These are phyloP conservation scores for Melanotaenia pygmaea DNA, from an alignment of 2,797 vertebrate species.

Conservation along the genomic window DNA sequence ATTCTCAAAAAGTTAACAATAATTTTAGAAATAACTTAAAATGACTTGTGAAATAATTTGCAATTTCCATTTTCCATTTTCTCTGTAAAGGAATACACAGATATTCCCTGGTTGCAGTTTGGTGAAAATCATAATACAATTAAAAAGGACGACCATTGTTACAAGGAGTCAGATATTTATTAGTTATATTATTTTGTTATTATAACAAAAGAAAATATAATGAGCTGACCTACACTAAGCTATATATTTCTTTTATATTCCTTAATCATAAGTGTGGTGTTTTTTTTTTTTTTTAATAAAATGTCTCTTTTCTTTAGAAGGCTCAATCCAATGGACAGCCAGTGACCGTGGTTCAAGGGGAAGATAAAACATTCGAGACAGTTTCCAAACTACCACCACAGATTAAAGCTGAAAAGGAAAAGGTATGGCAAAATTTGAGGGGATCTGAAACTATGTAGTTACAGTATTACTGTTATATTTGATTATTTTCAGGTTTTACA, in stretches of 20 bases:
- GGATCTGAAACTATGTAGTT: neutral
- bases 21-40: neutral
- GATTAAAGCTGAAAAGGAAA: slow-evolving; percentile 89
- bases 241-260: neutral
- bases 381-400: slow-evolving; percentile 77
- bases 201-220: neutral
- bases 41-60: neutral
- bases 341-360: slow-evolving; percentile 81
- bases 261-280: neutral
- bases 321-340: slow-evolving; percentile 90
- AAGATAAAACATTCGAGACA: slow-evolving; percentile 74
- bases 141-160: neutral
- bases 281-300: neutral
- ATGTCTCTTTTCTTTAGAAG: slow-evolving; percentile 58
- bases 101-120: neutral
- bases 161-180: neutral
- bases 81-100: neutral
- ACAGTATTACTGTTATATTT: neutral
- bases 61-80: too few species aligned
- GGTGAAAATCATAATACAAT: neutral
- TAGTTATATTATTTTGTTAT: neutral
- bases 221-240: neutral
- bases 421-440: slow-evolving; percentile 72
- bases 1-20: neutral
- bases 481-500: neutral